Evolutionary conservation across 2,113 vertebrate species (phyloP).

Genomic region (Lutjanus erythropterus): DNA sequence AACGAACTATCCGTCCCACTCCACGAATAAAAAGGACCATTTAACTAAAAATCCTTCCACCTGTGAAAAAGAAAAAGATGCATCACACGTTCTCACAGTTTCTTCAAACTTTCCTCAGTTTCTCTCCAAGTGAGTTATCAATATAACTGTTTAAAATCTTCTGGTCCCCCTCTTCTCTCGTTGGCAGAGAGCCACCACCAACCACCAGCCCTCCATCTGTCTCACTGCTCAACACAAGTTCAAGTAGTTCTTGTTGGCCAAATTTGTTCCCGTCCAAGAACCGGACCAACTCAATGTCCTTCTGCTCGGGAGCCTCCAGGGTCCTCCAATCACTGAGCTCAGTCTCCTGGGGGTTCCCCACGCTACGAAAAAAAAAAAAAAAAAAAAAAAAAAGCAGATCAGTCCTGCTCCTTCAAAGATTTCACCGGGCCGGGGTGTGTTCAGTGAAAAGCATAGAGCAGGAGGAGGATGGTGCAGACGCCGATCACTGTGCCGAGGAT

Average conservation of each 20-base stretch:
- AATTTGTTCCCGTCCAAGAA: constrained; percentile 61
- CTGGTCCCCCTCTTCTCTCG: constrained; percentile 72
- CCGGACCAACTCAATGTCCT: constrained; percentile 64
- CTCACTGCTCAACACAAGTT: constrained; percentile 72
- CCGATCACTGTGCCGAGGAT: constrained; percentile 93
- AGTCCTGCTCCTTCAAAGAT: constrained; percentile 38
- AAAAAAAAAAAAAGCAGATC: constrained; percentile 46
- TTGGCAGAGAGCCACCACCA: constrained; percentile 50
- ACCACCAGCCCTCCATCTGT: constrained; percentile 54
- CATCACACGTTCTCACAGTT: constrained; percentile 40
- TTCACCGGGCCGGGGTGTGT: constrained; percentile 41
- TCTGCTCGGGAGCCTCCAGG: constrained; percentile 55
- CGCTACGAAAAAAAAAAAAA: constrained; percentile 61
- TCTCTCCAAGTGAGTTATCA: constrained; percentile 54
- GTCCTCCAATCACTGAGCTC: constrained; percentile 58
- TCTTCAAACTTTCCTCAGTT: constrained; percentile 37
- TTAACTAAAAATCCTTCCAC: constrained; percentile 71
- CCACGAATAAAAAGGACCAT: constrained; percentile 69
- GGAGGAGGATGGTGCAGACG: constrained; percentile 94
- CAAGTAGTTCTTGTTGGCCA: constrained; percentile 73
- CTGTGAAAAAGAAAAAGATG: constrained; percentile 55
- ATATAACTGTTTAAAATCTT: constrained; percentile 69
- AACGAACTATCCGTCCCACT: constrained; percentile 67
- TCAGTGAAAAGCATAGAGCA: constrained; percentile 97
- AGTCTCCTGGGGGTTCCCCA: constrained; percentile 50